Base-by-base conservation (phyloP, 2,888 invertebrate species). In the Meteorus colon region DNA sequence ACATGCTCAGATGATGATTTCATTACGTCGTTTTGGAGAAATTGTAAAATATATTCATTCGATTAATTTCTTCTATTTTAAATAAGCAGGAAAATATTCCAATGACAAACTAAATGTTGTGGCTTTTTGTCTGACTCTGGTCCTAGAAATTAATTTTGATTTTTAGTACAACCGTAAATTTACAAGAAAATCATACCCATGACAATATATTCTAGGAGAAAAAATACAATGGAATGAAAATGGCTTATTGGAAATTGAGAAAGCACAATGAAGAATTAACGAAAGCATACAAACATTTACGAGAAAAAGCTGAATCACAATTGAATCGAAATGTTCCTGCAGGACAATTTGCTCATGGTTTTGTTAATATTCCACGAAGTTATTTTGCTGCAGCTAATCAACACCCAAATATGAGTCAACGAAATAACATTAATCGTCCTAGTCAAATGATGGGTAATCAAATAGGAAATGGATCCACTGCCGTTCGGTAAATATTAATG, bases 221-320 rank as follows among this genome's bases (percentile, higher is more conserved):
- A n/a, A 82, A 82, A 5, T 82, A 83, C 10, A 77, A 82, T 6
- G 29, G 55, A 1, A 10, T 80, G 19, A 82, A 83, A n/a, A 65
- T 41, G 65, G 37, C 65, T 34, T 65, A 41, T 37, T 65, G 65
- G 65, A 34, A 65, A 41, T 37, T 65, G 41, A 5, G 37, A 34
- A 34, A 65, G 2, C 31, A 65, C 12, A 41, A 19, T 16, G 37
- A 65, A 41, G 37, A 37, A 6, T 19, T 37, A 12, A 37, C 65
- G 1, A 34, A 4, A 34, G 16, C 10, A 41, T 65, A 37, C 24
- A 65, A 41, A 37, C n/a, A 41, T 0, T 37, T 65, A 10, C 37
- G n/a, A 24, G 65, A 65, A 12, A 12, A 2, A 1, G 19, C 16
- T 19, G 41, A 65, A 34, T 65, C 19, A 16, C 65, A 41, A 19